Conservation (phyloP, 2,113 vertebrate genomes). For the Xenus cinereus region DNA sequence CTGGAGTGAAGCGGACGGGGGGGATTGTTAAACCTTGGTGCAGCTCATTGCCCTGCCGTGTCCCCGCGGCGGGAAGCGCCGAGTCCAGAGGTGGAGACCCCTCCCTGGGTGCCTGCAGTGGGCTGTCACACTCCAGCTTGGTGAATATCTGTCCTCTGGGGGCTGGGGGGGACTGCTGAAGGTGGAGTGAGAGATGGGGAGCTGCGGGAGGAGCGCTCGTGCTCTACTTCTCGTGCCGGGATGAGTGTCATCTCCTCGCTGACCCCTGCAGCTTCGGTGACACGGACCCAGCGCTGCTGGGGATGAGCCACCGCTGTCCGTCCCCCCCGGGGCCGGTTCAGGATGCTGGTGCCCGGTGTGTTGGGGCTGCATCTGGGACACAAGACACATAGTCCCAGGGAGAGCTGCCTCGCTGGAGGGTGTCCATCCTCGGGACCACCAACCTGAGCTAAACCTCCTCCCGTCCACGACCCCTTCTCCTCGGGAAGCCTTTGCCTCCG, state of each 20-base stretch:
- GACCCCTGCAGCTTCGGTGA: background rate
- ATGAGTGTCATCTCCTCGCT: rapidly evolving
- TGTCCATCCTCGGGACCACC: background rate
- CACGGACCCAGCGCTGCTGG: background rate
- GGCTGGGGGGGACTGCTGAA: background rate
- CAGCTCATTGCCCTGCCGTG: rapidly evolving
- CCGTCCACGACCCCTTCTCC: background rate
- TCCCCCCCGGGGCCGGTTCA: rapidly evolving
- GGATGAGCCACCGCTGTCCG: background rate
- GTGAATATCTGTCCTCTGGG: rapidly evolving
- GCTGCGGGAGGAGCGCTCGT: background rate
- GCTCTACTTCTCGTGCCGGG: background rate
- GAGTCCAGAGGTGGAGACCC: background rate
- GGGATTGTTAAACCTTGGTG: rapidly evolving
- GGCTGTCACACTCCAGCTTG: background rate
- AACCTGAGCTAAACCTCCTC: background rate
- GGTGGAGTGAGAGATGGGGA: background rate
- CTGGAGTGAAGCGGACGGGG: background rate
- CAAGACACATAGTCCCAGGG: background rate
- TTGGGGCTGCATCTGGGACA: background rate
- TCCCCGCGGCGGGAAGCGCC: rapidly evolving
- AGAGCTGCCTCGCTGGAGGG: background rate
- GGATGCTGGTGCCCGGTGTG: rapidly evolving
- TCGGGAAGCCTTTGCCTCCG: rapidly evolving
- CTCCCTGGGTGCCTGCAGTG: rapidly evolving